Percentiles rank a stretch among this genome's conserved stretches.
Evolutionary conservation across 2,888 invertebrate genomes (phyloP).

Genomic region (Diaphora mendica): DNA sequence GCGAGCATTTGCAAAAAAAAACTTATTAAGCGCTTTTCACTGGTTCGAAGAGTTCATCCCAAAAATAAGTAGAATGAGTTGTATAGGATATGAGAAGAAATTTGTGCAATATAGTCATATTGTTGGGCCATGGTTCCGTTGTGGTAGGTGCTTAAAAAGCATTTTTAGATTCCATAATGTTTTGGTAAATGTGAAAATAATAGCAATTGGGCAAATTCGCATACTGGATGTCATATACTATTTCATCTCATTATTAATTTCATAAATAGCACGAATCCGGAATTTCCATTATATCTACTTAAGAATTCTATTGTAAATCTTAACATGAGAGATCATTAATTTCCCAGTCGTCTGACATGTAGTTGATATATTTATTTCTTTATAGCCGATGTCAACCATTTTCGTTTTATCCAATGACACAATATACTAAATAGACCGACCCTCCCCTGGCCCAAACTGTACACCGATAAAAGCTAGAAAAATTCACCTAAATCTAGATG

Average conservation of each 20-base stretch:
- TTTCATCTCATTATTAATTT: background rate
- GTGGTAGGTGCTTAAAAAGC: background rate
- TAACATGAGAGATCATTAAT: background rate
- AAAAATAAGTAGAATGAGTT: background rate
- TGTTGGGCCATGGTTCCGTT: background rate
- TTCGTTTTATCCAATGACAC: no score
- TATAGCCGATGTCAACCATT: background rate
- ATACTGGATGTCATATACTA: background rate
- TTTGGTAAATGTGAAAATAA: no score
- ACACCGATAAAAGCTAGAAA: no score
- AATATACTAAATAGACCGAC: no score
- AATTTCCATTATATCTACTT: background rate
- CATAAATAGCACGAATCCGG: background rate
- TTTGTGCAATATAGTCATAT: no score
- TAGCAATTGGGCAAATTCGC: background rate
- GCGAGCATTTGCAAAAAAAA: background rate
- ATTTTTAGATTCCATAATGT: no score
- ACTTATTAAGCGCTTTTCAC: background rate
- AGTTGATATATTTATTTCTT: background rate
- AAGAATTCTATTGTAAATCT: background rate
- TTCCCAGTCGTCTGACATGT: background rate
- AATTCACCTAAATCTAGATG: no score
- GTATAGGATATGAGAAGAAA: no score
- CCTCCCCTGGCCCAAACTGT: no score
- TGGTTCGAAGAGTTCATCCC: no score